Evolutionary conservation across 37 sponge, comb jelly and placozoan genomes (phyloP).

Genomic region (Chondrosia reniformis): DNA sequence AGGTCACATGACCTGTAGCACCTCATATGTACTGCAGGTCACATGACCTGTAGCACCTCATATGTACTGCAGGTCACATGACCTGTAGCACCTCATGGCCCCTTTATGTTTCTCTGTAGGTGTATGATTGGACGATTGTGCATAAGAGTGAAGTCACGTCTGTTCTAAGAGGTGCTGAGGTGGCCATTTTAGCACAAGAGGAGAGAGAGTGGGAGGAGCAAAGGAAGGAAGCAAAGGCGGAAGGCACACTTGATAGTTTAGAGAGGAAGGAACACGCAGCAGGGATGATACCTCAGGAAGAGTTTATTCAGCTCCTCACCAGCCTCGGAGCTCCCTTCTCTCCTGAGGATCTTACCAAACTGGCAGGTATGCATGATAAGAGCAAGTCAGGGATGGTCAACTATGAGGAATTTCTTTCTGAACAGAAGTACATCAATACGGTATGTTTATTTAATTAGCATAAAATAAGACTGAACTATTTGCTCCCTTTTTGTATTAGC

Average conservation of each 20-base stretch:
- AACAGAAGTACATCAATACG: conserved; percentile 63
- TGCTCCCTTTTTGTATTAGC: conserved; percentile 24
- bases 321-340: conserved; percentile 25
- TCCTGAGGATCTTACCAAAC: conserved; percentile 30
- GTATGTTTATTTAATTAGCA: neutral
- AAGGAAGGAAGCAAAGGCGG: neutral
- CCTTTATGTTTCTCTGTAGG: conserved; percentile 30
- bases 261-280: neutral
- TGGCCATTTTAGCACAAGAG: neutral
- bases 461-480: neutral
- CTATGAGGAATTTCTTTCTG: conserved; percentile 69
- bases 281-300: conserved; percentile 38
- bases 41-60: too few relatives aligned
- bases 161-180: conserved; percentile 29
- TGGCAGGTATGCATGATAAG: conserved; percentile 73
- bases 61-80: too few relatives aligned
- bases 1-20: too few relatives aligned
- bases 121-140: conserved; percentile 75
- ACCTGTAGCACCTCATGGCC: too few relatives aligned
- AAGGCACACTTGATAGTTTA: neutral
- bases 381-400: conserved; percentile 57
- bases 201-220: neutral
- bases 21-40: too few relatives aligned
- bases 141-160: conserved; percentile 44
- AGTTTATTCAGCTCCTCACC: conserved; percentile 19